Conservation (phyloP, 2,797 vertebrate genomes). For the Naso thynnoides region DNA sequence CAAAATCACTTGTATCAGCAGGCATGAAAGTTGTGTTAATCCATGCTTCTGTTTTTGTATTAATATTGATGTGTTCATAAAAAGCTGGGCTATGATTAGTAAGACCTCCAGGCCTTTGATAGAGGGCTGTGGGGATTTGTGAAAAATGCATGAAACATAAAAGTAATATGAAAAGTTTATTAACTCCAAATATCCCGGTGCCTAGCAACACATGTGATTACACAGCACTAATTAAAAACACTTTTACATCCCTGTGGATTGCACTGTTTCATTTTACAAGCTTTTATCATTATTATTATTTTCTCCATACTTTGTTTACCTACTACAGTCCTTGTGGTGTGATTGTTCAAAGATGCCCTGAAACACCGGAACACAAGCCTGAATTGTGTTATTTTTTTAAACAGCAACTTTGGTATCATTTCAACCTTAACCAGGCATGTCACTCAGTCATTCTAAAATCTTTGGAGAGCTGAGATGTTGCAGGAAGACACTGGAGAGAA, state of each 20-base stretch:
- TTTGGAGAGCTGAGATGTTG: too few relatives aligned
- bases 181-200: conserved; percentile 75
- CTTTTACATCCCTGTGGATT: conserved; percentile 36
- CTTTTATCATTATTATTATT: conserved; percentile 41
- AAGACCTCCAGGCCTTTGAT: conserved; percentile 75
- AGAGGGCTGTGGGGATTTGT: conserved; percentile 73
- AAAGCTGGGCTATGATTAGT: conserved; percentile 66
- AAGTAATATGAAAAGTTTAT: conserved; percentile 82
- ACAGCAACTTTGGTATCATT: too few relatives aligned
- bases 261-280: conserved; percentile 28
- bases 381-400: conserved; percentile 5
- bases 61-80: conserved; percentile 83
- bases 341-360: background rate
- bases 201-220: conserved; percentile 60
- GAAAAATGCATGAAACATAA: conserved; percentile 84
- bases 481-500: too few relatives aligned
- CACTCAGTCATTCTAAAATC: too few relatives aligned
- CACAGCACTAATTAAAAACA: conserved; percentile 64
- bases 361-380: background rate
- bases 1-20: conserved; percentile 76
- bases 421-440: too few relatives aligned
- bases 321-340: conserved; percentile 6
- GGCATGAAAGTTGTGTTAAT: conserved; percentile 77
- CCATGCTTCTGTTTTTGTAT: conserved; percentile 72
- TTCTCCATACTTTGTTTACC: conserved; percentile 28